Evolutionary conservation across 2,113 vertebrate genomes (phyloP), one percentile per base, ranked within the genome.

Genomic region (Centrocercus urophasianus): DNA sequence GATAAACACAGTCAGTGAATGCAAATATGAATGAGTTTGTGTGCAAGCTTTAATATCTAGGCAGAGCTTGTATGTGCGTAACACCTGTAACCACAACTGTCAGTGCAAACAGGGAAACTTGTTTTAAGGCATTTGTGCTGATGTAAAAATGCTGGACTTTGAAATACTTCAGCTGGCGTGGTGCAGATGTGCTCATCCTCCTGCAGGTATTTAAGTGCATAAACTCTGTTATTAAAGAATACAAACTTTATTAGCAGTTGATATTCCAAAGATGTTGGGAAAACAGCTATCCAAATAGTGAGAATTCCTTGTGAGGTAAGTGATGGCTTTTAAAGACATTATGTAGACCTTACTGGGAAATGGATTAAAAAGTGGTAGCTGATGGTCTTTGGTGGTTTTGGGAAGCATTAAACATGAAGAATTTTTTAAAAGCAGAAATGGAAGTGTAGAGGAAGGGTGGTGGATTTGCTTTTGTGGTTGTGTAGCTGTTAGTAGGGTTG

Each of bases 41-140:
- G 65, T 82, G 88, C 73, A 32, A 36, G 48, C 69, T 96, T 95
- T 93, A 97, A 94, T 94, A 90, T 66, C 66, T 81, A 86, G 83
- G 84, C 65, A 66, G 75, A 76, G 32, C 45, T 87, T 74, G 0
- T 74, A 86, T 65, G 36, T 67, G 50, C 47, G 0, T 91, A 92
- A 74, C 89, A 94, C 79, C 83, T 88, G 85, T 69, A 93, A 97
- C 91, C 91, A 84, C 90, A 96, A 93, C 70, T 90, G 57, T 76
- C 65, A 45, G 79, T 59, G 59, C 59, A 86, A 95, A 86, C 66
- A 88, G 42, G 40, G 65, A 90, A 91, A 90, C 45, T n/a, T 75
- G 27, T 91, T 94, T 95, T 78, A 72, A 93, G 52, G 48, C 59
- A 78, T 92, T 94, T 95, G 45, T 0, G 2, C 30, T 84, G 61